A percentile compares a stretch with the other conserved stretches of the same genome.
phyloP scores from a whole-genome alignment of 2,113 vertebrate species.

The Chrysochloris asiatica region DNA sequence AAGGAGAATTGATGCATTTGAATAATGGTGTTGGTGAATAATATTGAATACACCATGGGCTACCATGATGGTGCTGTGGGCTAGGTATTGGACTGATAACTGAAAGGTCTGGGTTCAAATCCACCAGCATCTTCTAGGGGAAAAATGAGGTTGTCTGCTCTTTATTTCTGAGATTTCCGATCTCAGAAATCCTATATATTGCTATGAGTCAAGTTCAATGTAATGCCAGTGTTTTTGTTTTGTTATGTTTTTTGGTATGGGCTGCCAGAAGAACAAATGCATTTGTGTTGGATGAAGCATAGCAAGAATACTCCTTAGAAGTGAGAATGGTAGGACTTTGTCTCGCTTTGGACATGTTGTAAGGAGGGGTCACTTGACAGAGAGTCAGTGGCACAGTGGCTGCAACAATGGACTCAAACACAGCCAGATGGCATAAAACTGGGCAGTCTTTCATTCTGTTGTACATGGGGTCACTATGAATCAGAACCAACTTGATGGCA shows the following conservation, averaged over 20 bases:
- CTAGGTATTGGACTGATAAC: too few species aligned
- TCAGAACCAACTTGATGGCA: neutral
- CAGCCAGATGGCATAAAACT: neutral
- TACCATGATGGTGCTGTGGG: too few species aligned
- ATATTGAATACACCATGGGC: neutral
- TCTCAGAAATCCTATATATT: too few species aligned
- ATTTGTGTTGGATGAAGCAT: neutral
- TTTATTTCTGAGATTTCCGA: too few species aligned
- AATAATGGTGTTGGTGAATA: neutral
- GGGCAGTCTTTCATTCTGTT: neutral
- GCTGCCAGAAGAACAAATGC: neutral
- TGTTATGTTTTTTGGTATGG: too few species aligned
- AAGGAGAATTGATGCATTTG: neutral
- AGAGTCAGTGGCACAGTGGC: neutral
- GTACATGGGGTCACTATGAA: neutral
- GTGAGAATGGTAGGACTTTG: neutral
- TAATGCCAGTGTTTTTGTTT: too few species aligned
- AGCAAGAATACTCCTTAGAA: neutral
- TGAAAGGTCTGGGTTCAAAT: too few species aligned
- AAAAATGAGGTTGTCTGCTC: too few species aligned
- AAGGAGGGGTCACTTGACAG: neutral
- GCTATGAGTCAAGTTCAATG: too few species aligned
- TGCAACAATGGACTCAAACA: neutral
- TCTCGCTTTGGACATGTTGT: neutral
- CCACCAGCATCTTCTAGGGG: too few species aligned